Evolutionary conservation across 2,888 invertebrate genomes (phyloP), one percentile per base, ranked within the genome.

Genomic region (Adelphocoris suturalis): DNA sequence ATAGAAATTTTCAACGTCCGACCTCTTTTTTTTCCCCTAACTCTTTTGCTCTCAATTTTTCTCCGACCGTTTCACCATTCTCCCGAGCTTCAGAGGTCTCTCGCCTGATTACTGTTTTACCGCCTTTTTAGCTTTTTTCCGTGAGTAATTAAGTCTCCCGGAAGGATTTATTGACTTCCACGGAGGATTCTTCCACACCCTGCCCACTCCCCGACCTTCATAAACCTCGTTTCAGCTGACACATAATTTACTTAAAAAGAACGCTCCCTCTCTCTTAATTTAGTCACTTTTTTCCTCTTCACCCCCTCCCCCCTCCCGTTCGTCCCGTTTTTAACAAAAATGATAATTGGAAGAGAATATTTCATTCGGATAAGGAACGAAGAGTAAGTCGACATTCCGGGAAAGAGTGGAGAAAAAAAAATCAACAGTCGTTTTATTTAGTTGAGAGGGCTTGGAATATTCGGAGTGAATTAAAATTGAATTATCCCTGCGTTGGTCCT

Each of bases 201-300:
- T 57, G 27, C 61, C 48, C 82, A 14, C 52, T 27, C 55, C 14
- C 52, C 27, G 61, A 55, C 85, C 85, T 61, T 61, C 85, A 61
- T 85, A 85, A 85, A 85, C 85, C 85, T 85, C 85, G 85, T 85
- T 85, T 85, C 85, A 85, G 85, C 85, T 85, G 85, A 85, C 85
- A 85, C 85, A 85, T 85, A 85, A 85, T 85, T 85, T 85, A 85
- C 85, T 85, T 85, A 85, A 85, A 85, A 61, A 55, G 85, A 85
- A 61, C 57, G 85, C 85, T 27, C 16, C 84, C 23, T 48, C 48
- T 28, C 85, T 85, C 85, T 85, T 85, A 85, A 85, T 85, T 85
- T 61, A 85, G 57, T 85, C 85, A 85, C 85, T 61, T 61, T 37
- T 61, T 37, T 46, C 48, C 61, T 37, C 28, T 61, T 61, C 19